Evolutionary conservation across 2,113 vertebrate species (phyloP).

Genomic region (Indicator indicator): DNA sequence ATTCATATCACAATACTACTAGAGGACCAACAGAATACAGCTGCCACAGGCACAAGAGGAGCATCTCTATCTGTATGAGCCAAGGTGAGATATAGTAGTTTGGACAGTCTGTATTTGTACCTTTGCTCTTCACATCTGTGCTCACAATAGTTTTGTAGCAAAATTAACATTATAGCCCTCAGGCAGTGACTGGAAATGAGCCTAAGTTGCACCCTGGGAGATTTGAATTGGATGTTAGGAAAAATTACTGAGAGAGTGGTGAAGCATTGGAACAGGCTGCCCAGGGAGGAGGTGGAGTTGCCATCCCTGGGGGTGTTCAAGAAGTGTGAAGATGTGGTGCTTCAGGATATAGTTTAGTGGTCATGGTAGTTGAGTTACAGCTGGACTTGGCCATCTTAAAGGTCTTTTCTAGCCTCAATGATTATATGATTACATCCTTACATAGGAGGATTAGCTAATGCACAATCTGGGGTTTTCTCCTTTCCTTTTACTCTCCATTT

Average conservation of each 20-base stretch:
- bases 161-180: background rate
- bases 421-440: background rate
- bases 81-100: background rate
- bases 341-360: too few species aligned
- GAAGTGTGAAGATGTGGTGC: too few species aligned
- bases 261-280: too few species aligned
- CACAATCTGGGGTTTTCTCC: too few species aligned
- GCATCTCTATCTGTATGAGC: background rate
- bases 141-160: background rate
- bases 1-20: rapidly evolving
- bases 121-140: background rate
- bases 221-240: too few species aligned
- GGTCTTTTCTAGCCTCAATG: too few species aligned
- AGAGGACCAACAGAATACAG: background rate
- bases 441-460: background rate
- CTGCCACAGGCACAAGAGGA: background rate
- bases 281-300: too few species aligned
- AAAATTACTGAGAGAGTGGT: too few species aligned
- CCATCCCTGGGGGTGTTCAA: too few species aligned
- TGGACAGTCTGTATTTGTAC: background rate
- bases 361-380: too few species aligned
- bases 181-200: background rate
- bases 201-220: too few species aligned
- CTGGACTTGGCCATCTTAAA: too few species aligned
- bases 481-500: background rate